Conservation (phyloP, 2,888 invertebrate species). For the Pachydiplax longipennis region DNA sequence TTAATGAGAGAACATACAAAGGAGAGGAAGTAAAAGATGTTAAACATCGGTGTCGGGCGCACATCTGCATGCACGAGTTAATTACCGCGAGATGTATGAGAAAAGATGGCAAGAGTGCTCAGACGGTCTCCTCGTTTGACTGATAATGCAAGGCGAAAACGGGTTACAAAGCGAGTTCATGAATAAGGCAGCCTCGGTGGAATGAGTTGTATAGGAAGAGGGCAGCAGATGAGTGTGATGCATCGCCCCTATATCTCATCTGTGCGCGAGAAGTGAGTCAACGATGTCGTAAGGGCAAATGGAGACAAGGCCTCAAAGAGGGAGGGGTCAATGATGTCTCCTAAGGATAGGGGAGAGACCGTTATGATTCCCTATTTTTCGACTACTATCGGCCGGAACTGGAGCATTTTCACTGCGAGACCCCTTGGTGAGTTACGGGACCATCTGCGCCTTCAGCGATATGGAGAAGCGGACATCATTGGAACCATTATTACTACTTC, state of each 20-base stretch:
- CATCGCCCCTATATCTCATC: not conserved
- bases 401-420: too few species aligned
- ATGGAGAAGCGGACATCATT: too few species aligned
- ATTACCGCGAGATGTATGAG: not conserved
- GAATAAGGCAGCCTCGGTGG: not conserved
- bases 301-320: not conserved
- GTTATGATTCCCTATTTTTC: too few species aligned
- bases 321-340: too few species aligned
- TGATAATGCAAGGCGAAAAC: not conserved
- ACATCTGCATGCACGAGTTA: not conserved
- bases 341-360: too few species aligned
- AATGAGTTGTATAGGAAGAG: not conserved
- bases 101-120: not conserved
- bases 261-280: not conserved
- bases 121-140: not conserved
- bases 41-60: not conserved
- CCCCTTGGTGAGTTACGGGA: too few species aligned
- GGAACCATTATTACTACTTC: too few species aligned
- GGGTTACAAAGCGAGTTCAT: not conserved
- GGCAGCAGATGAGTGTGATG: not conserved
- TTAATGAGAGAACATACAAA: too few species aligned
- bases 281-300: not conserved
- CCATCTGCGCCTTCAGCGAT: too few species aligned
- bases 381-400: too few species aligned
- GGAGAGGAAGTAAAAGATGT: not conserved